Conservation (phyloP, 2,888 invertebrate genomes). For the Psococerastis gibbosa region DNA sequence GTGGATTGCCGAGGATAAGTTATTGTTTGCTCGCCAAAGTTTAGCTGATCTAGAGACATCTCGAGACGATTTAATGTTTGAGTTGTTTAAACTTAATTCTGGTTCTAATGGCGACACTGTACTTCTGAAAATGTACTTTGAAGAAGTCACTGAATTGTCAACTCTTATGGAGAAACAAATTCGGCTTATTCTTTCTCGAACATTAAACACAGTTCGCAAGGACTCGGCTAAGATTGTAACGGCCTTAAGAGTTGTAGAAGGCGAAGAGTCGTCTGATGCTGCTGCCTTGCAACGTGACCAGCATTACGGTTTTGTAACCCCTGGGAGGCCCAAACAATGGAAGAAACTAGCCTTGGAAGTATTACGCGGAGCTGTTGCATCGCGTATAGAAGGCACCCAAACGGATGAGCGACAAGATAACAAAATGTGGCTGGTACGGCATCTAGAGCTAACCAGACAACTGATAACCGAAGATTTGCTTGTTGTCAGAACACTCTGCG, state of each 20-base stretch:
- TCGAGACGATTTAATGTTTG: constrained; percentile 84
- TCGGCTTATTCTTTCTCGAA: constrained; percentile 69
- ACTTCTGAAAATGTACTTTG: constrained; percentile 88
- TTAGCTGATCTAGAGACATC: constrained; percentile 92
- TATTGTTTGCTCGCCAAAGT: constrained; percentile 87
- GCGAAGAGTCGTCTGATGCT: constrained; percentile 89
- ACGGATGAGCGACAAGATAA: constrained; percentile 78
- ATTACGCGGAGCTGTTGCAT: constrained; percentile 55
- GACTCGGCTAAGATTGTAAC: constrained; percentile 93
- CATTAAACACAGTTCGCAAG: constrained; percentile 83
- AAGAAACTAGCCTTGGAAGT: constrained; percentile 68
- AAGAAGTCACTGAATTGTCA: constrained; percentile 82
- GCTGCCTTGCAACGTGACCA: constrained; percentile 55
- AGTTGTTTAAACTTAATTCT: constrained; percentile 82
- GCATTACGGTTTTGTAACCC: constrained; percentile 78
- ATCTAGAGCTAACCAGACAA: constrained; percentile 73
- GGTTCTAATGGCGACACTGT: constrained; percentile 79
- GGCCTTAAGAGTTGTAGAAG: constrained; percentile 84
- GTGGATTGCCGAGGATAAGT: constrained; percentile 85
- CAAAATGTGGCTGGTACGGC: constrained; percentile 90
- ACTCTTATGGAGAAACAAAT: constrained; percentile 79
- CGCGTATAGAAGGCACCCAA: constrained; percentile 85
- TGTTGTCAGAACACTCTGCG: constrained; percentile 74
- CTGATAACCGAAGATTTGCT: constrained; percentile 77
- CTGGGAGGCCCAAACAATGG: constrained; percentile 88